phyloP scores from a whole-genome alignment of 2,797 vertebrate genomes.

The Potorous gilbertii region DNA sequence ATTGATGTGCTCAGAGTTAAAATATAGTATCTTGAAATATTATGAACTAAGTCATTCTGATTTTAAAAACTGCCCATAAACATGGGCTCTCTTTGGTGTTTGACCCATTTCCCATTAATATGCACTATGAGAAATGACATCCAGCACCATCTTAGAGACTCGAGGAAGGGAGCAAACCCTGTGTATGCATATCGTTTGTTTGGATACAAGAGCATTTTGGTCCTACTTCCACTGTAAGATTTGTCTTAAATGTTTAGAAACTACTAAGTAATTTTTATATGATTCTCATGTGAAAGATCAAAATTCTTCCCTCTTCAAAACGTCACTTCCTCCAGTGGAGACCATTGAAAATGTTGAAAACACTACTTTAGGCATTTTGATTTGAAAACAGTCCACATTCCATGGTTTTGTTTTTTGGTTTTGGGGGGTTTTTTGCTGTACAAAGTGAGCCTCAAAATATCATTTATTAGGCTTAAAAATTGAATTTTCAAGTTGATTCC shows the following conservation, averaged over 20 bases:
- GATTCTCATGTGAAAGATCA: neutral
- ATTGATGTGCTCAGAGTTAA: slow-evolving; percentile 79
- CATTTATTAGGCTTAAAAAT: neutral
- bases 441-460: slow-evolving; percentile 16
- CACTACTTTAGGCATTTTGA: neutral
- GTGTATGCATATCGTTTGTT: neutral
- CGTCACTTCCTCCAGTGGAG: neutral
- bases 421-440: neutral
- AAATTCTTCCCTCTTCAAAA: neutral
- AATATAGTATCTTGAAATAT: slow-evolving; percentile 76
- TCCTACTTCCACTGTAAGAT: neutral
- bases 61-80: slow-evolving; percentile 77
- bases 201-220: slow-evolving; percentile 6
- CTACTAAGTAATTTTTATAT: neutral
- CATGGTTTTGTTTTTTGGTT: neutral
- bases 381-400: neutral
- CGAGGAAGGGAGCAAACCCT: neutral
- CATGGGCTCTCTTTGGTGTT: slow-evolving; percentile 11
- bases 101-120: neutral
- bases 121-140: neutral
- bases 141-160: neutral
- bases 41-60: slow-evolving; percentile 71
- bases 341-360: neutral
- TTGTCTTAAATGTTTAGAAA: slow-evolving; percentile 37
- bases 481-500: slow-evolving; percentile 22